phyloP scores from a whole-genome alignment of 1,140 invertebrate species.

The Tetragnatha versicolor region DNA sequence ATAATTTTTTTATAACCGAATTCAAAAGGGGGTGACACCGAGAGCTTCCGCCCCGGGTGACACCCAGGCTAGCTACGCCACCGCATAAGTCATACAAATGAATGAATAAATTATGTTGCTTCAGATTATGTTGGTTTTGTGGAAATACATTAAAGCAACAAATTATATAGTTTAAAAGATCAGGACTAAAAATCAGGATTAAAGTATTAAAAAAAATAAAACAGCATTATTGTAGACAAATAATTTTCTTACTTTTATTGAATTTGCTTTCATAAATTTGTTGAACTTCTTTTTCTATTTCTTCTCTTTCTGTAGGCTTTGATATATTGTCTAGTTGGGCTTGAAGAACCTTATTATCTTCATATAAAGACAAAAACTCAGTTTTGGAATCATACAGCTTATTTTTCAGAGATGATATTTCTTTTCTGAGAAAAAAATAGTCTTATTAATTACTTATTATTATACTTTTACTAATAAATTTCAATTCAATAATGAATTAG shows the following conservation, averaged over 20 bases:
- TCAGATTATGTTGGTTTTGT: no score
- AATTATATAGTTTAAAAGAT: neutral
- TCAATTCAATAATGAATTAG: no score
- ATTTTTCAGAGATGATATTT: neutral
- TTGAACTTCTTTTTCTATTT: neutral
- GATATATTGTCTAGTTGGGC: neutral
- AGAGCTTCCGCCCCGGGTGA: no score
- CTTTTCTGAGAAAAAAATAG: neutral
- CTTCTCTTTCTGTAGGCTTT: constrained; percentile 3
- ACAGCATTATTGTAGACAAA: neutral
- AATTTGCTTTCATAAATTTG: neutral
- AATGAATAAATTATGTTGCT: no score
- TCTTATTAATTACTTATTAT: neutral
- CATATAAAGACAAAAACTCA: neutral
- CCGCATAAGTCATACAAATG: no score
- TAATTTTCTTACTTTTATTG: neutral
- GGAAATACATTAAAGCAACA: no score
- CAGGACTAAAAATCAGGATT: neutral
- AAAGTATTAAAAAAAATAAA: neutral
- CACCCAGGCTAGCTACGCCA: no score
- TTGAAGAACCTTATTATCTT: constrained; percentile 1
- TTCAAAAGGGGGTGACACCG: no score
- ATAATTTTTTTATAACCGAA: no score
- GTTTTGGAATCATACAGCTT: constrained; percentile 4
- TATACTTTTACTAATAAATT: neutral